These are phyloP conservation scores for Lagopus leucura DNA, from an alignment of 2,113 vertebrate species.

Conservation along the genomic window DNA sequence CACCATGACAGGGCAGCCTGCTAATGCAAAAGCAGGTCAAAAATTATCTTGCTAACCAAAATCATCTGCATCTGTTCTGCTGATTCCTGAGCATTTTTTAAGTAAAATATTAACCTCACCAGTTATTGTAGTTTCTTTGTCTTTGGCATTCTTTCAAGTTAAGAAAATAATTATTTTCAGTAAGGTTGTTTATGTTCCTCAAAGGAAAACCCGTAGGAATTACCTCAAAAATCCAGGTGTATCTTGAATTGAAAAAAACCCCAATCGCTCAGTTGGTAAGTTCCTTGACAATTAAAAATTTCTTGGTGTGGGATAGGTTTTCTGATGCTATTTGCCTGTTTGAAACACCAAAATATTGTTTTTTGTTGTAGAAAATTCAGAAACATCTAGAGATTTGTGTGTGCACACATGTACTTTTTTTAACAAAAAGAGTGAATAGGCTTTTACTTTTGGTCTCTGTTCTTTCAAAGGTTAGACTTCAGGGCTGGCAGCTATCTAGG, in stretches of 20 bases:
- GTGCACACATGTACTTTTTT: background rate
- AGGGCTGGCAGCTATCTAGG: background rate
- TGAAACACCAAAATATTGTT: background rate
- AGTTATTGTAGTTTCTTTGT: background rate
- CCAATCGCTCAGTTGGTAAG: background rate
- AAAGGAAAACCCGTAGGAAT: background rate
- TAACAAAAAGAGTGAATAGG: background rate
- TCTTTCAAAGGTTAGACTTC: background rate
- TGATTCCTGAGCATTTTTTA: background rate
- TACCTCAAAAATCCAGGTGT: background rate
- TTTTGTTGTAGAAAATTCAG: background rate
- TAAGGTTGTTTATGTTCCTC: background rate
- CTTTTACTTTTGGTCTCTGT: background rate
- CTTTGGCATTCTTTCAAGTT: fast-evolving
- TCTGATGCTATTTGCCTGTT: background rate
- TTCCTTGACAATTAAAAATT: background rate
- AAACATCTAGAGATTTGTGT: background rate
- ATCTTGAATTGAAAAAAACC: background rate
- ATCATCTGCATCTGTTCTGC: background rate
- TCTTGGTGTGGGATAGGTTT: background rate
- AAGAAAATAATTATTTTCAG: background rate
- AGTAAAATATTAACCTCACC: background rate
- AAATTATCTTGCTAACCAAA: background rate
- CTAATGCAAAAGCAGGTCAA: background rate
- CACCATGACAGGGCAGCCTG: background rate